Conservation (phyloP, 2,888 invertebrate genomes). For the Branchinecta sandiegonensis region DNA sequence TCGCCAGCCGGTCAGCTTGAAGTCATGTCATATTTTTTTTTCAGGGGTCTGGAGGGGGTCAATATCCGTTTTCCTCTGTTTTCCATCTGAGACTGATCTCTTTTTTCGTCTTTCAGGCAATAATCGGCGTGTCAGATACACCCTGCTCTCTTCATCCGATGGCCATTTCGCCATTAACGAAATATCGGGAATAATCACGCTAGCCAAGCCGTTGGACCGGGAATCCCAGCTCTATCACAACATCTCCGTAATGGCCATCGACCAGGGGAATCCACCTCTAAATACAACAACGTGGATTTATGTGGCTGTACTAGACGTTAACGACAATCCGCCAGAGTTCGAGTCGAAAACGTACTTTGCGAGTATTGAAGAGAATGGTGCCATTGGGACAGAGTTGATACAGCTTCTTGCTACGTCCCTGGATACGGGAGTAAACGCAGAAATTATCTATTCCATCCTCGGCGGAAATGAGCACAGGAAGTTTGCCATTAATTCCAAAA, state of each 20-base stretch:
- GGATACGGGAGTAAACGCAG: slow-evolving; percentile 84
- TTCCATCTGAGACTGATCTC: neutral
- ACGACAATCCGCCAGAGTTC: slow-evolving; percentile 90
- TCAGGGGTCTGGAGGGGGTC: no score
- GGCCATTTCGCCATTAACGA: slow-evolving; percentile 61
- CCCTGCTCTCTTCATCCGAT: slow-evolving; percentile 47
- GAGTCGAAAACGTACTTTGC: slow-evolving; percentile 61
- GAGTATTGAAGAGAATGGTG: slow-evolving; percentile 54
- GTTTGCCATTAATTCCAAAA: slow-evolving; percentile 56
- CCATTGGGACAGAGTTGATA: slow-evolving; percentile 63
- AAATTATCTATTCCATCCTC: slow-evolving; percentile 70
- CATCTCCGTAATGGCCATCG: slow-evolving; percentile 60
- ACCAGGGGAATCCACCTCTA: slow-evolving; percentile 61
- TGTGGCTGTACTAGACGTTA: slow-evolving; percentile 71
- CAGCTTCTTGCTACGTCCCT: slow-evolving; percentile 77
- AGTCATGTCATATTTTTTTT: no score
- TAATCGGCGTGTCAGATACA: slow-evolving; percentile 70
- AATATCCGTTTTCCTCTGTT: no score
- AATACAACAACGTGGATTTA: slow-evolving; percentile 51
- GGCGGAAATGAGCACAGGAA: slow-evolving; percentile 78
- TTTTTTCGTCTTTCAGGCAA: slow-evolving; percentile 37
- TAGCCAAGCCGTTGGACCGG: slow-evolving; percentile 67
- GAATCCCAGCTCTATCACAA: slow-evolving; percentile 73
- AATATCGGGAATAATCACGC: slow-evolving; percentile 69
- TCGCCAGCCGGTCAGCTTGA: no score